Evolutionary conservation across 2,113 vertebrate species (phyloP).

Genomic region (Tachysurus fulvidraco): DNA sequence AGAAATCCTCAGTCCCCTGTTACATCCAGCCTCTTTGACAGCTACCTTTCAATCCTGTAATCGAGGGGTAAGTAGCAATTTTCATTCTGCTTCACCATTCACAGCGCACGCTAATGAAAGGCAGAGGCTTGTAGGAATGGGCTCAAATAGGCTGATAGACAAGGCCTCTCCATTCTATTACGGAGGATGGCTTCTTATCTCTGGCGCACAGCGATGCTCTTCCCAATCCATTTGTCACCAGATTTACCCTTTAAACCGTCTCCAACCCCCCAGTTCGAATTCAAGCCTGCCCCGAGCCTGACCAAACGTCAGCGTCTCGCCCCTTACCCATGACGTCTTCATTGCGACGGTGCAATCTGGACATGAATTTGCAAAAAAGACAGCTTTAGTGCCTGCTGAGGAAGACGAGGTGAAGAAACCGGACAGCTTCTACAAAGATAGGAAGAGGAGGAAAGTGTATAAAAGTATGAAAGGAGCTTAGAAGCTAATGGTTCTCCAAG

Average conservation of each 20-base stretch:
- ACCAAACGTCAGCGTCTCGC: neutral
- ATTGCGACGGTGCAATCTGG: neutral
- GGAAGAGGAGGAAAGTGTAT: constrained; percentile 1
- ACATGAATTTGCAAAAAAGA: neutral
- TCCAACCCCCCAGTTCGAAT: constrained; percentile 48
- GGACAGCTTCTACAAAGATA: neutral
- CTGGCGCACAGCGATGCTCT: constrained; percentile 46
- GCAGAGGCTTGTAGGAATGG: constrained; percentile 50
- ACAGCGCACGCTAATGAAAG: constrained; percentile 56
- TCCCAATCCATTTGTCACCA: constrained; percentile 53
- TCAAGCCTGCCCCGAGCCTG: constrained; percentile 36
- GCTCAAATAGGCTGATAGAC: constrained; percentile 52
- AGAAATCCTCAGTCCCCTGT: constrained; percentile 34
- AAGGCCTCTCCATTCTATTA: constrained; percentile 55
- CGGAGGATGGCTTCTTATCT: constrained; percentile 52
- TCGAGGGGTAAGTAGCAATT: constrained; percentile 70
- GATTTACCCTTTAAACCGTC: constrained; percentile 52
- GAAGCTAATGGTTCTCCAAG: neutral
- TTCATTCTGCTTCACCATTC: constrained; percentile 54
- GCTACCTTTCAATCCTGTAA: constrained; percentile 93
- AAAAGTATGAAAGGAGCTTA: neutral
- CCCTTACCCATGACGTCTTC: constrained; percentile 40
- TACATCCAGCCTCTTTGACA: constrained; percentile 82
- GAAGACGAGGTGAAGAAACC: neutral
- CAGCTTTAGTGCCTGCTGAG: neutral